Evolutionary conservation across 2,113 vertebrate genomes (phyloP).

Genomic region (Phycodurus eques): DNA sequence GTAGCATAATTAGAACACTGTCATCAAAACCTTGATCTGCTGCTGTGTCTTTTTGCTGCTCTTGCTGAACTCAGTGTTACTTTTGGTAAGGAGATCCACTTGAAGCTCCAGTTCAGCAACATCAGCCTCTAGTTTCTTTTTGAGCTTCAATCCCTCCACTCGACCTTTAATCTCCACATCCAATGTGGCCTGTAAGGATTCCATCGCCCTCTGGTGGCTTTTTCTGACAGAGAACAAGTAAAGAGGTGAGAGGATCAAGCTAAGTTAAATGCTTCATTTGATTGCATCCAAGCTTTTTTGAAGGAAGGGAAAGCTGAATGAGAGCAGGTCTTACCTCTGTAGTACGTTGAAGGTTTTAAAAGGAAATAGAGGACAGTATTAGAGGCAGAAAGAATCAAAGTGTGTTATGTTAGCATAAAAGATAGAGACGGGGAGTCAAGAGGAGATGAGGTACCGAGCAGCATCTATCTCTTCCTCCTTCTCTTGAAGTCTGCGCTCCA

Average conservation of each 20-base stretch:
- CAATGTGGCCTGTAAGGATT: slow-evolving; percentile 75
- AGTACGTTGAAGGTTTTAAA: slow-evolving; percentile 16
- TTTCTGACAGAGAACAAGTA: slow-evolving; percentile 53
- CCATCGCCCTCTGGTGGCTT: slow-evolving; percentile 73
- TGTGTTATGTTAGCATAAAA: background rate
- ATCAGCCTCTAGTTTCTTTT: slow-evolving; percentile 76
- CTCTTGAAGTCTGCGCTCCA: slow-evolving; percentile 76
- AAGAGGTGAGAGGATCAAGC: background rate
- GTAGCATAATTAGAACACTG: too few relatives aligned
- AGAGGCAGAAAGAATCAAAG: slow-evolving; percentile 12
- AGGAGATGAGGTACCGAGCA: slow-evolving; percentile 53
- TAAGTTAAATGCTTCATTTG: background rate
- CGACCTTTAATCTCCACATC: slow-evolving; percentile 73
- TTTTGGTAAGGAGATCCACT: slow-evolving; percentile 72
- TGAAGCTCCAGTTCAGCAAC: slow-evolving; percentile 73
- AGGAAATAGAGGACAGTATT: slow-evolving; percentile 13
- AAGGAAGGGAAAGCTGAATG: background rate
- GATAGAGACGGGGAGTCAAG: background rate
- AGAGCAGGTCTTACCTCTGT: slow-evolving; percentile 30
- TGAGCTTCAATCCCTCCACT: slow-evolving; percentile 67
- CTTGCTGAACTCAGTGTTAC: slow-evolving; percentile 71
- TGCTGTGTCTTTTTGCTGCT: slow-evolving; percentile 75
- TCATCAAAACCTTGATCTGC: slow-evolving; percentile 70
- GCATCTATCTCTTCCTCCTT: slow-evolving; percentile 79
- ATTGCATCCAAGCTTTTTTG: background rate